Evolutionary conservation across 2,797 vertebrate species (phyloP).

Genomic region (Sebastes alutus): DNA sequence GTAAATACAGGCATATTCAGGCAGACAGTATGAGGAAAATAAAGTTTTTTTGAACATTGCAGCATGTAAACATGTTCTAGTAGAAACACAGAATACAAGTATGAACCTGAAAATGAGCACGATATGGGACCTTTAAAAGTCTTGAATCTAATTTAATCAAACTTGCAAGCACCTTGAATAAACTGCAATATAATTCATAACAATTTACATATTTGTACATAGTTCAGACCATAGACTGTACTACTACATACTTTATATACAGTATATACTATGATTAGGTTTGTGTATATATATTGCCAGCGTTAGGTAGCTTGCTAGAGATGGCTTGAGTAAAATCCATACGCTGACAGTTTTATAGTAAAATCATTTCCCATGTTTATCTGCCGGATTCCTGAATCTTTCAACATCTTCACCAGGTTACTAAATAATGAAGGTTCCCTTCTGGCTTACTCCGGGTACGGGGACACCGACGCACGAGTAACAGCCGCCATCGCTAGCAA

Average conservation of each 20-base stretch:
- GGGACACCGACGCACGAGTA: conserved; percentile 95
- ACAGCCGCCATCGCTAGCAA: conserved; percentile 98
- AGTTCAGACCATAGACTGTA: too few species aligned
- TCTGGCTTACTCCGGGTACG: conserved; percentile 95
- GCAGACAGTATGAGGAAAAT: too few species aligned
- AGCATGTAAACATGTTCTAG: too few species aligned
- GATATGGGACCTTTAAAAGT: too few species aligned
- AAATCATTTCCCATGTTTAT: background rate
- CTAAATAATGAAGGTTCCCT: conserved; percentile 97
- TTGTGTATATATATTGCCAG: too few species aligned
- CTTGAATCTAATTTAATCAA: background rate
- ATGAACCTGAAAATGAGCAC: too few species aligned
- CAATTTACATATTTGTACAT: background rate
- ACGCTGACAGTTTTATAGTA: background rate
- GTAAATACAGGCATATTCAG: too few species aligned
- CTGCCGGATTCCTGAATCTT: background rate
- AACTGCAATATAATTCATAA: background rate
- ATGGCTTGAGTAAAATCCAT: background rate
- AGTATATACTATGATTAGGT: background rate
- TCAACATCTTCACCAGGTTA: conserved; percentile 60
- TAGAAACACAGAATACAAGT: too few species aligned
- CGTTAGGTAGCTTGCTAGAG: background rate
- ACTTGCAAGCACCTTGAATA: background rate
- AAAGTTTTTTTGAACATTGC: too few species aligned
- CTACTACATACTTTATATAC: background rate